Base-by-base conservation (phyloP, 2,113 vertebrate genomes). In the Rhegmatorhina hoffmannsi region DNA sequence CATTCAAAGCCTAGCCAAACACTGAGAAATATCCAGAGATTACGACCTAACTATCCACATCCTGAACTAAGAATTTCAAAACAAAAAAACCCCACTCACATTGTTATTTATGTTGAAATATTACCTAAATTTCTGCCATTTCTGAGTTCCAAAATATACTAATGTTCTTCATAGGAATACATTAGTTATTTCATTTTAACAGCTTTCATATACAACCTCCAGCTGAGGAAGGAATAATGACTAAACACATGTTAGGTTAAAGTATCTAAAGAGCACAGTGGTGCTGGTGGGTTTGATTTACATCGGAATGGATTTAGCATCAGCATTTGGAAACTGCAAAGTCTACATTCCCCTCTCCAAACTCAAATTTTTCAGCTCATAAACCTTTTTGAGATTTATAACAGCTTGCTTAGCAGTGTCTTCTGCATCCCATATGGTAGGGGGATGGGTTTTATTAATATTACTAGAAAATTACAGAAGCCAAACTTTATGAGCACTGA, bases 291-390 rank as follows among this genome's bases (percentile, higher is more conserved):
- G 28, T 76, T 94, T 95, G 91, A 81, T 95, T 97, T 95, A 94
- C 74, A 70, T 77, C 31, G 47, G 72, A 92, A 90, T 49, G 50
- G 74, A 93, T 96, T 96, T 91, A 91, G 60, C 74, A 94, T 96
- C 72, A 87, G 68, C 58, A 72, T 80, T 93, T 92, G 47, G 55
- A 96, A 97, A 95, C 29, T 55, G 50, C 46, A 95, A 58, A 49
- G 31, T 75, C 49, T 89, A 49, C 34, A 74, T 69, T 90, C 55
- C 25, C 34, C 80, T 79, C 68, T 92, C 72, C 84, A 88, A 96
- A 95, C 83, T 78, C 52, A 91, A 95, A 70, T 77, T 95, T 97
- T 96, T 92, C 78, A 89, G 93, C 64, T 97, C 87, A 94, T 94
- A 97, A 96, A 95, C 59, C 44, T 95, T 97, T 81, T 34, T 2